Base-by-base conservation (phyloP, 2,797 vertebrate species). In the Sciurus carolinensis region DNA sequence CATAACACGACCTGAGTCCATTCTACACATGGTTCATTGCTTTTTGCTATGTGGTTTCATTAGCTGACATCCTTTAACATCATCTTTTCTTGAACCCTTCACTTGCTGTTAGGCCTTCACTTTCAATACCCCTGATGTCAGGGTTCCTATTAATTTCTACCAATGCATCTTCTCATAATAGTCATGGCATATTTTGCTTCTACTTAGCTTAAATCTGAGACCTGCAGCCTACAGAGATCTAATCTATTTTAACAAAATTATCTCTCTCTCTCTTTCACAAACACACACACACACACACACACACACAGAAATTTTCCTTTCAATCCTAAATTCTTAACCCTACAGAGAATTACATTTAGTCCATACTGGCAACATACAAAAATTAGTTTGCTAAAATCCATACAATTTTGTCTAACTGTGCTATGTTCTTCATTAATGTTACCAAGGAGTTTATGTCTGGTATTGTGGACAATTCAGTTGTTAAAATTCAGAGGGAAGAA, bases 191-290 rank as follows among this genome's bases (percentile, higher is more conserved):
- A 86, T 18, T 95, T 95, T 92, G 36, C 28, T 80, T 72, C 33
- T 95, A 22, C n/a, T 79, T 36, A 90, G 50, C 52, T 92, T 67
- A 95, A 90, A 96, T 13, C 33, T 88, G 59, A 92, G 20, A 71
- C n/a, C 15, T 72, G 10, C 66, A 90, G 28, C 50, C 8, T 79
- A 22, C 4, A 73, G 44, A 57, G 28, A 64, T 72, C 12, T 94
- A 69, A 39, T 12, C 42, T 93, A 47, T 87, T 90, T 95, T 87
- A 92, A 20, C 15, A 87, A 86, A 95, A 87, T 30, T 94, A 73
- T 82, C 47, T 76, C 3, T 22, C n/a, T 22, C n/a, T 42, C 10
- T 24, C 5, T 0, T 8, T 17, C 20, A 69, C 7, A 6, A 22
- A 57, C 17, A 71, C n/a, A 20, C 18, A 36, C 13, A 5, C 5